phyloP scores from a whole-genome alignment of 1,140 invertebrate species.

The Heliconius congener region DNA sequence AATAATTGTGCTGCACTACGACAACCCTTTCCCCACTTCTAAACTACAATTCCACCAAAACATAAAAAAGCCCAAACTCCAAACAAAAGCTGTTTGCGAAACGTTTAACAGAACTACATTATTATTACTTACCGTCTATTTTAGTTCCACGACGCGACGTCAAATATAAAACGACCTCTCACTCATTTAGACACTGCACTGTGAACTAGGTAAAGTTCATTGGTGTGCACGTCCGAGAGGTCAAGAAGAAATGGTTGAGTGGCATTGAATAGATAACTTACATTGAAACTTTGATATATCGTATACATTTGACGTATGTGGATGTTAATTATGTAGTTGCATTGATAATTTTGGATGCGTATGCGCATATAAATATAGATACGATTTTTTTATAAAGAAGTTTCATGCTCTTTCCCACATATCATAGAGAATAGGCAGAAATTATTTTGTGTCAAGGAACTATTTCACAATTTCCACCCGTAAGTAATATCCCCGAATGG shows the following conservation, averaged over 20 bases:
- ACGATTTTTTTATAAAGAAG: too few species aligned
- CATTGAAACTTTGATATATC: constrained; percentile 7
- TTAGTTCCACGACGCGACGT: constrained; percentile 45
- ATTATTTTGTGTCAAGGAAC: too few species aligned
- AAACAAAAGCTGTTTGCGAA: background rate
- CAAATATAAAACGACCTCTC: constrained; percentile 51
- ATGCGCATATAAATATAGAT: background rate
- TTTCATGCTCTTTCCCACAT: too few species aligned
- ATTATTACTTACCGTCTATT: constrained; percentile 46
- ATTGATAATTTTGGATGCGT: background rate
- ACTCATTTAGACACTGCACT: constrained; percentile 41
- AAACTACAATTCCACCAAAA: background rate
- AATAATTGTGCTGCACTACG: too few species aligned
- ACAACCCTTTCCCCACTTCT: too few species aligned
- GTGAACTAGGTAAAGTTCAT: constrained; percentile 44
- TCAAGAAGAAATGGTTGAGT: constrained; percentile 21
- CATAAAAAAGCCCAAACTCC: background rate
- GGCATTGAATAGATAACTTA: constrained; percentile 12
- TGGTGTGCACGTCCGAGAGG: constrained; percentile 3
- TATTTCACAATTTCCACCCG: too few species aligned
- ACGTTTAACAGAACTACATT: constrained; percentile 55
- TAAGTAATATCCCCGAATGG: too few species aligned
- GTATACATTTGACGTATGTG: background rate
- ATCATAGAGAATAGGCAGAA: too few species aligned
- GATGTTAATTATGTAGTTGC: background rate